Evolutionary conservation across 2,113 vertebrate species (phyloP).

Genomic region (Bos indicus): DNA sequence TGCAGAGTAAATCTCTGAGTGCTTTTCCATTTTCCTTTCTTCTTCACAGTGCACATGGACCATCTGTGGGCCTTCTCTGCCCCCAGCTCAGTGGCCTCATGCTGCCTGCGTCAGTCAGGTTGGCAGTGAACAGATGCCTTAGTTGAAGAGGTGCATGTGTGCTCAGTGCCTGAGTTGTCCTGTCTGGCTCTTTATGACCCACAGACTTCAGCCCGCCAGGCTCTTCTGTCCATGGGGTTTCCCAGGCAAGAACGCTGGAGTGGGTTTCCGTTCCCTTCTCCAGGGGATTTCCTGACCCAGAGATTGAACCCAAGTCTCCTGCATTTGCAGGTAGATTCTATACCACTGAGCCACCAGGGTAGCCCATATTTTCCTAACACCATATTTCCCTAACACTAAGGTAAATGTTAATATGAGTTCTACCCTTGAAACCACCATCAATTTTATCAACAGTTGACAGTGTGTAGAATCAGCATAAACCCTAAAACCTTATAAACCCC

Average conservation of each 20-base stretch:
- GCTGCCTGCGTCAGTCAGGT: not conserved
- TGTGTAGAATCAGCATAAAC: constrained; percentile 10
- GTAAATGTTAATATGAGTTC: constrained; percentile 36
- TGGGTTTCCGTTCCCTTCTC: not conserved
- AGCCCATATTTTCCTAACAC: not conserved
- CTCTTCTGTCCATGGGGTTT: not conserved
- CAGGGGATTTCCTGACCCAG: not conserved
- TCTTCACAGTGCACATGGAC: not conserved
- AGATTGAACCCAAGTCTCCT: not conserved
- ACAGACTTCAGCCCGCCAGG: not conserved
- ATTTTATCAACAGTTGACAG: constrained; percentile 18
- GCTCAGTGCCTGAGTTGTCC: not conserved
- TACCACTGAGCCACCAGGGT: not conserved
- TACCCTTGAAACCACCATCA: not conserved
- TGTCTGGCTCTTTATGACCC: not conserved
- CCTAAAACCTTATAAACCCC: not conserved
- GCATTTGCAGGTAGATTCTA: not conserved
- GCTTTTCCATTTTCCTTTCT: not conserved
- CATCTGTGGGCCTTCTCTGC: not conserved
- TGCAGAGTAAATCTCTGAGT: not conserved
- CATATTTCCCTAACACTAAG: not conserved
- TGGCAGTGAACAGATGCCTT: not conserved
- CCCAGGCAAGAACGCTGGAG: not conserved
- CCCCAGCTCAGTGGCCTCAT: not conserved
- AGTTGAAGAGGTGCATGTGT: not conserved